Conservation (phyloP, 2,797 vertebrate genomes). For the Mastacembelus armatus region DNA sequence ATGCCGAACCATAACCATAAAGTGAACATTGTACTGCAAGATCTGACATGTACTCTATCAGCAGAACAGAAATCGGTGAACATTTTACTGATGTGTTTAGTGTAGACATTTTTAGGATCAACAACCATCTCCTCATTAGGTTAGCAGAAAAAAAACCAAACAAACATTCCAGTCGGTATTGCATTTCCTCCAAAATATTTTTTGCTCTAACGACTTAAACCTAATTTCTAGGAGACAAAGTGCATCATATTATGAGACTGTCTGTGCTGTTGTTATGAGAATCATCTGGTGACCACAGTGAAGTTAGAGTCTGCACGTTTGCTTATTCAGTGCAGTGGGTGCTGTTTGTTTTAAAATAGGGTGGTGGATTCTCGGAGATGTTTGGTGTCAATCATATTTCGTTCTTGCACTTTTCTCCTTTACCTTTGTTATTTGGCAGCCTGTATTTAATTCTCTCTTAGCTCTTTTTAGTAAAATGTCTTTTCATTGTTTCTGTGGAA, state of each 20-base stretch:
- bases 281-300: slow-evolving; percentile 53
- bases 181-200: too few relatives aligned
- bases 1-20: too few relatives aligned
- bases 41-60: neutral
- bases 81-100: neutral
- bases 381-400: slow-evolving; percentile 34
- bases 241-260: too few relatives aligned
- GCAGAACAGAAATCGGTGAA: neutral
- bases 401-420: slow-evolving; percentile 43
- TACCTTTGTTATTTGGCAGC: slow-evolving; percentile 21
- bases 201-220: too few relatives aligned
- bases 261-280: slow-evolving; percentile 10
- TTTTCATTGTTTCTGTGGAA: slow-evolving; percentile 29
- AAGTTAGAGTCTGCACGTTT: slow-evolving; percentile 19
- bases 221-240: too few relatives aligned
- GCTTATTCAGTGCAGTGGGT: slow-evolving; percentile 32
- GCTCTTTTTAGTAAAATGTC: slow-evolving; percentile 23
- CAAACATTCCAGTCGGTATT: too few relatives aligned
- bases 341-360: neutral
- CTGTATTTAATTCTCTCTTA: slow-evolving; percentile 16
- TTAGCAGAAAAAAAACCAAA: too few relatives aligned
- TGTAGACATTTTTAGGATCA: neutral
- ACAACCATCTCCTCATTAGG: neutral
- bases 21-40: too few relatives aligned
- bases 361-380: slow-evolving; percentile 9